A percentile compares a stretch with the other conserved stretches of the same genome.
These are phyloP conservation scores for Crenichthys baileyi DNA, from an alignment of 2,797 vertebrate species.

Conservation along the genomic window DNA sequence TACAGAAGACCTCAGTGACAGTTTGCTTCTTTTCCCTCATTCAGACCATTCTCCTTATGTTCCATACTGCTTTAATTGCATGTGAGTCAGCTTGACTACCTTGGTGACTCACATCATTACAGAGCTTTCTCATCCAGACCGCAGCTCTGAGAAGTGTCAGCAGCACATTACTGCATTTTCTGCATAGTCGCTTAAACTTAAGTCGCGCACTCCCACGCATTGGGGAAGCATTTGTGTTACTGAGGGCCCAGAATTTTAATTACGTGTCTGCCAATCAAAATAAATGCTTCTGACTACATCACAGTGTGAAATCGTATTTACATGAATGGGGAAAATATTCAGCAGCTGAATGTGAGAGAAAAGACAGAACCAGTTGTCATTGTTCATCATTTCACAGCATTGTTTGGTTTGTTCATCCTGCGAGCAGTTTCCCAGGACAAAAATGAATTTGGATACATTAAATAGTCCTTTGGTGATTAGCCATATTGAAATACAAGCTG, in stretches of 20 bases:
- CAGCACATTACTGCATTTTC: constrained; percentile 48
- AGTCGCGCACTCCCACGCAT: constrained; percentile 23
- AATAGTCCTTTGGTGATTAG: not conserved
- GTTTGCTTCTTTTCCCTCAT: constrained; percentile 19
- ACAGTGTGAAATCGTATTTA: constrained; percentile 10
- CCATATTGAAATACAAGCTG: not conserved
- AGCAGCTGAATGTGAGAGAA: constrained; percentile 22
- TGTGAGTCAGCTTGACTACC: constrained; percentile 66
- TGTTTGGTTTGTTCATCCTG: constrained; percentile 7
- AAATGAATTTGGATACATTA: not conserved
- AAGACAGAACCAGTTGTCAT: not conserved
- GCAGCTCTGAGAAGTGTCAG: constrained; percentile 43
- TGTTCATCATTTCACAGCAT: constrained; percentile 17
- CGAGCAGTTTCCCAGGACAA: not conserved
- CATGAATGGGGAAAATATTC: constrained; percentile 25
- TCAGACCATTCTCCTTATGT: constrained; percentile 37
- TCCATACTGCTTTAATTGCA: constrained; percentile 64
- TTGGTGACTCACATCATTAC: constrained; percentile 59
- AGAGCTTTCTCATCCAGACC: constrained; percentile 51
- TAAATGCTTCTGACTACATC: constrained; percentile 29
- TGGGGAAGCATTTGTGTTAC: constrained; percentile 27
- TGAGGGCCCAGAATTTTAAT: constrained; percentile 55
- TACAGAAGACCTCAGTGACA: constrained; percentile 7
- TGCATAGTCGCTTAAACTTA: constrained; percentile 37
- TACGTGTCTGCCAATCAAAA: constrained; percentile 51